Conservation (phyloP, 2,797 vertebrate species). For the Danionella dracula region DNA sequence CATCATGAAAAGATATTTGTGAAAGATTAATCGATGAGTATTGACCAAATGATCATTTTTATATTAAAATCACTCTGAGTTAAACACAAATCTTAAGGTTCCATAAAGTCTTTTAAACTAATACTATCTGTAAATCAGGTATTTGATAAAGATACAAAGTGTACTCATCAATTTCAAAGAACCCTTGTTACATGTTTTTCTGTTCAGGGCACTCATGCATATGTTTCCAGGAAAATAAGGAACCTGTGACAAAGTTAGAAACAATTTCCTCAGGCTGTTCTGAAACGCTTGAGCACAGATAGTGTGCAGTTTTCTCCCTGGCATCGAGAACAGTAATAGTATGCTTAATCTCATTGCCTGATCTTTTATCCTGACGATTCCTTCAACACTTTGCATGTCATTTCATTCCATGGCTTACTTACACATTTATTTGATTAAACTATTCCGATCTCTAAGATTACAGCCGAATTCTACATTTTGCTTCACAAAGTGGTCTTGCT, state of each 20-base stretch:
- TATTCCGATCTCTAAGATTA: background rate
- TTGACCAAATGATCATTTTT: too few relatives aligned
- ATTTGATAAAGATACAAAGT: too few relatives aligned
- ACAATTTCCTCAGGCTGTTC: slow-evolving; percentile 62
- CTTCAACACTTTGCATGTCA: slow-evolving; percentile 42
- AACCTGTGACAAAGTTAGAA: slow-evolving; percentile 75
- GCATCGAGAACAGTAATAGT: slow-evolving; percentile 46
- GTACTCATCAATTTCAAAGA: too few relatives aligned
- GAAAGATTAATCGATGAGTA: too few relatives aligned
- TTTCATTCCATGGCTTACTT: slow-evolving; percentile 51
- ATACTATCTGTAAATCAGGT: too few relatives aligned
- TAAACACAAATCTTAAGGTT: too few relatives aligned
- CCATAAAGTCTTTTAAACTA: too few relatives aligned
- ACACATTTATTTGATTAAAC: slow-evolving; percentile 16
- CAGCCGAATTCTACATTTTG: background rate
- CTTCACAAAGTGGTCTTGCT: background rate
- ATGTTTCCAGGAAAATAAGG: slow-evolving; percentile 56
- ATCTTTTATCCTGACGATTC: slow-evolving; percentile 57
- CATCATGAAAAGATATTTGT: too few relatives aligned
- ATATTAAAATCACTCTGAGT: too few relatives aligned
- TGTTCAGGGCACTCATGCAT: slow-evolving; percentile 59
- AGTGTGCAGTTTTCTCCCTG: slow-evolving; percentile 59
- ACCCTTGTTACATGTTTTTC: too few relatives aligned
- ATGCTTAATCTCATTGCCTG: slow-evolving; percentile 54
- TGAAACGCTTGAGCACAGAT: slow-evolving; percentile 66